Evolutionary conservation across 2,113 vertebrate species (phyloP).

Genomic region (Megaceryle torquata): DNA sequence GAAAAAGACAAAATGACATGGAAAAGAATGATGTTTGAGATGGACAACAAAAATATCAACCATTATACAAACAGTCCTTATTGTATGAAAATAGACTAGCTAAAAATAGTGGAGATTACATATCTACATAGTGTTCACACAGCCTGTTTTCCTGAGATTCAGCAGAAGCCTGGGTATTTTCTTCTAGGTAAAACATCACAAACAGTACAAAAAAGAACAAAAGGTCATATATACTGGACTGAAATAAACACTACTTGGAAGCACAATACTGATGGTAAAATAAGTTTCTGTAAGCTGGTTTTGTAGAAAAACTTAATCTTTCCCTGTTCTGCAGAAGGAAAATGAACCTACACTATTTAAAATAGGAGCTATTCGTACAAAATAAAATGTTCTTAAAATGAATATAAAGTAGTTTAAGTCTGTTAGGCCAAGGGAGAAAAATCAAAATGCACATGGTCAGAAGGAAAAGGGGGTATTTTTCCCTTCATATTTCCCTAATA

Average conservation of each 20-base stretch:
- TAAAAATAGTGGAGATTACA: background rate
- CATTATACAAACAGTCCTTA: background rate
- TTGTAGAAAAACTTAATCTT: background rate
- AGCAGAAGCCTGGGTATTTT: background rate
- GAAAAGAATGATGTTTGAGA: background rate
- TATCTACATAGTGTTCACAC: background rate
- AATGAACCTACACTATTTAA: background rate
- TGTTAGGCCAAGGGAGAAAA: background rate
- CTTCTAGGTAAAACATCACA: background rate
- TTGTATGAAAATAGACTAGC: background rate
- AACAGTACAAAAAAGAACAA: background rate
- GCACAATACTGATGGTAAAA: background rate
- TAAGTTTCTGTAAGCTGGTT: background rate
- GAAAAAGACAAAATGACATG: background rate
- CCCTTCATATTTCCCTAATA: constrained; percentile 69
- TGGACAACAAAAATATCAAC: background rate
- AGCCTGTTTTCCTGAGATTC: background rate
- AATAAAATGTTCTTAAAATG: background rate
- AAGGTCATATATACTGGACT: background rate
- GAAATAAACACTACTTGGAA: background rate
- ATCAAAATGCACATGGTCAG: constrained; percentile 15
- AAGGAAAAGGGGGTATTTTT: background rate
- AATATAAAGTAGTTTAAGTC: background rate
- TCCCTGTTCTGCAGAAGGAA: background rate
- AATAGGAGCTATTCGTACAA: background rate